phyloP scores from a whole-genome alignment of 2,888 invertebrate species.

The Cheilosia soror region DNA sequence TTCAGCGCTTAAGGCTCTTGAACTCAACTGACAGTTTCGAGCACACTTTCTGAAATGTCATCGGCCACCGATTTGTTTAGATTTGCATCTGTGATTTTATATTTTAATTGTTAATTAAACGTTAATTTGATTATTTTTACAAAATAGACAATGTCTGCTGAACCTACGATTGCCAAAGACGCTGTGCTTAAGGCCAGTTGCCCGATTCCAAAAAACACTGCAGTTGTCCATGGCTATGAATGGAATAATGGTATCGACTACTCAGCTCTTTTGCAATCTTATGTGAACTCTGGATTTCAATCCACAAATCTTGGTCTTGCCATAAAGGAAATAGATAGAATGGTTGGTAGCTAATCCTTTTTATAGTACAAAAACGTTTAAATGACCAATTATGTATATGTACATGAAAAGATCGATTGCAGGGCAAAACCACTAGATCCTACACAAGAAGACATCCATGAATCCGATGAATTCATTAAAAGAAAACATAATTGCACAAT shows the following conservation, averaged over 20 bases:
- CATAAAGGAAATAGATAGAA: constrained; percentile 95
- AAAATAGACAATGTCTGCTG: constrained; percentile 78
- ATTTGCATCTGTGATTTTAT: background rate
- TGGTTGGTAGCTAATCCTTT: constrained; percentile 89
- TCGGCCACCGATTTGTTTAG: constrained; percentile 35
- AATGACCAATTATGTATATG: background rate
- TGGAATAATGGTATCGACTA: constrained; percentile 96
- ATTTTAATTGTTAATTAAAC: background rate
- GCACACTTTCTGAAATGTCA: background rate
- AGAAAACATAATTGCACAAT: constrained; percentile 94
- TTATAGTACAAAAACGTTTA: too few relatives aligned
- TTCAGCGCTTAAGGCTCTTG: background rate
- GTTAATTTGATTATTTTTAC: background rate
- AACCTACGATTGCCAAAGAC: constrained; percentile 86
- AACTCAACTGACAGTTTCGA: background rate
- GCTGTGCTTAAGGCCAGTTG: constrained; percentile 90
- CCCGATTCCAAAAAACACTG: constrained; percentile 87
- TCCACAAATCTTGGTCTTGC: constrained; percentile 97
- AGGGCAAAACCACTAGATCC: constrained; percentile 88
- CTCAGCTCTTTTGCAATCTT: constrained; percentile 91
- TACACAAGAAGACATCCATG: constrained; percentile 88
- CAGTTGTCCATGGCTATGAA: constrained; percentile 93
- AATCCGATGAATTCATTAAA: constrained; percentile 92
- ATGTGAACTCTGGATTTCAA: constrained; percentile 95
- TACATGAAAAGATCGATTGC: constrained; percentile 86